These are phyloP conservation scores for Thera obeliscata DNA, from an alignment of 2,888 invertebrate genomes.

Conservation along the genomic window DNA sequence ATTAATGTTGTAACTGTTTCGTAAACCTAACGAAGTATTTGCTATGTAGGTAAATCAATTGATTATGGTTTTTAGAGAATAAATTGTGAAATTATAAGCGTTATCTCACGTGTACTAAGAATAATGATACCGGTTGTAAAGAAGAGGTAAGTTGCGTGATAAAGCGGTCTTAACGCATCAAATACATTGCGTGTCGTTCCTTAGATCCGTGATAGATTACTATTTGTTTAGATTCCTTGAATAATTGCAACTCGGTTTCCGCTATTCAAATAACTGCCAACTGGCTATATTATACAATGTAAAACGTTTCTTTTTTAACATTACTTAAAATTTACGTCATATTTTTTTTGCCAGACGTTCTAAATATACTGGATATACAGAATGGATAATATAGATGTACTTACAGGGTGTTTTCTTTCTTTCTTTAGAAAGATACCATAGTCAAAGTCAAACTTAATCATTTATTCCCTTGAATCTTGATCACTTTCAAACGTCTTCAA, in stretches of 20 bases:
- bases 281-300: background rate
- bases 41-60: background rate
- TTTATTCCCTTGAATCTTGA: too few species aligned
- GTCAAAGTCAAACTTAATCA: too few species aligned
- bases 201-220: background rate
- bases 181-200: constrained; percentile 16
- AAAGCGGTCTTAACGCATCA: background rate
- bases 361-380: too few species aligned
- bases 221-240: background rate
- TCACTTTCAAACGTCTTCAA: too few species aligned
- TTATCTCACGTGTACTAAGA: background rate
- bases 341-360: too few species aligned
- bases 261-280: background rate
- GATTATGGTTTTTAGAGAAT: background rate
- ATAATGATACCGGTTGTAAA: constrained; percentile 1
- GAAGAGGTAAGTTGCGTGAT: constrained; percentile 3
- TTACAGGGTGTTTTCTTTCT: too few species aligned
- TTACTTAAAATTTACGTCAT: too few species aligned
- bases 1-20: background rate
- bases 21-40: background rate
- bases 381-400: too few species aligned
- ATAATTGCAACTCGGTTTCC: background rate
- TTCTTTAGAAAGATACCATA: too few species aligned
- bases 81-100: background rate
- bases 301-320: too few species aligned